Conservation (phyloP, 1,140 invertebrate species). For the Apis laboriosa region DNA sequence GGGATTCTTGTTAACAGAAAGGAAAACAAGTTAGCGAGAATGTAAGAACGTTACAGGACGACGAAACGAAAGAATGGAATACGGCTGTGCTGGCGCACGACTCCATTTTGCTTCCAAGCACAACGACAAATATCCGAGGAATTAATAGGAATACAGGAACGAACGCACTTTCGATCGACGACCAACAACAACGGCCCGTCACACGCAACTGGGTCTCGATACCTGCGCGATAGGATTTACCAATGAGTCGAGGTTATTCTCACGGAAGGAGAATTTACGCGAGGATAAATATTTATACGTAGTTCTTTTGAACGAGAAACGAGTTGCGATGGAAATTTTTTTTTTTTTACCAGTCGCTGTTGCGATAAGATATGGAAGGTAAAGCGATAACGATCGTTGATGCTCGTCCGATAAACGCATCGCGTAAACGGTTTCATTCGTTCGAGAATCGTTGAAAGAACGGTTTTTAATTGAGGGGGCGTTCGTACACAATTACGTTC, state of each 20-base stretch:
- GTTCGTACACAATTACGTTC: constrained; percentile 39
- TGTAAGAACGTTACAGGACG: no score
- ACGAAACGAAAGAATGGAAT: neutral
- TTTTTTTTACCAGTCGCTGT: no score
- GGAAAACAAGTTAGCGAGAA: no score
- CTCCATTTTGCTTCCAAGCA: neutral
- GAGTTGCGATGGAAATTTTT: neutral
- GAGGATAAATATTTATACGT: constrained; percentile 55
- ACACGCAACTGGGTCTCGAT: constrained; percentile 60
- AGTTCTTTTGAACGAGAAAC: constrained; percentile 18
- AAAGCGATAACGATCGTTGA: neutral
- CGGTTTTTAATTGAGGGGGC: neutral
- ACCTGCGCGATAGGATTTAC: constrained; percentile 58
- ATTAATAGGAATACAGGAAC: constrained; percentile 55
- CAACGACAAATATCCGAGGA: constrained; percentile 14
- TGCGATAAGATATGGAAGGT: no score
- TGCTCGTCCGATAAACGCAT: neutral
- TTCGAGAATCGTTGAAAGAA: neutral
- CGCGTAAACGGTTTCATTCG: neutral
- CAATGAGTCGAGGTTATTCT: constrained; percentile 59
- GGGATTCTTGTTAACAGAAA: neutral
- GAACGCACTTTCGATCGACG: constrained; percentile 36
- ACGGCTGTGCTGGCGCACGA: no score
- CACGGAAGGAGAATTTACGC: constrained; percentile 65
- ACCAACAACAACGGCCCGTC: constrained; percentile 52